Evolutionary conservation across 2,113 vertebrate genomes (phyloP).

Genomic region (Pituophis catenifer): DNA sequence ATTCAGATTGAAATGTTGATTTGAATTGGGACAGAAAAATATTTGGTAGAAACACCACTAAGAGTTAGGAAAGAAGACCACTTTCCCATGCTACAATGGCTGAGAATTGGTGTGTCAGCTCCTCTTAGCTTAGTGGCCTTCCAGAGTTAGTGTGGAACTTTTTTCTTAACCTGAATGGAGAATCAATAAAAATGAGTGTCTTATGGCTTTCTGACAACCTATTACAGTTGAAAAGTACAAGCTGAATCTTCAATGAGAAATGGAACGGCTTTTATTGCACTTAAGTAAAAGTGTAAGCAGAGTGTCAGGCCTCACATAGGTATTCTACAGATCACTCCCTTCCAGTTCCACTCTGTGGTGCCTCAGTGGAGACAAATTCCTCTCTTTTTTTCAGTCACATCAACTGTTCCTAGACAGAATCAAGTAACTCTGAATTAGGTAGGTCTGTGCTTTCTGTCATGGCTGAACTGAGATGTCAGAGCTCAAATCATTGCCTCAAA

Average conservation of each 20-base stretch:
- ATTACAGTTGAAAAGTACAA: constrained; percentile 24
- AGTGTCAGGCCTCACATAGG: constrained; percentile 17
- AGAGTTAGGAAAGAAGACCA: background rate
- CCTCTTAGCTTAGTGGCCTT: background rate
- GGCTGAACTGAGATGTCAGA: constrained; percentile 28
- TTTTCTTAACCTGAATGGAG: background rate
- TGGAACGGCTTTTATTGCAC: constrained; percentile 16
- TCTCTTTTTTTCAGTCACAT: constrained; percentile 22
- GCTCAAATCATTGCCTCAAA: constrained; percentile 22
- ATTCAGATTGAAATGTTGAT: background rate
- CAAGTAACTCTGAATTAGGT: constrained; percentile 46
- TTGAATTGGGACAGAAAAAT: background rate
- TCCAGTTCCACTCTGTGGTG: constrained; percentile 22
- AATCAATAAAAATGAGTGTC: background rate
- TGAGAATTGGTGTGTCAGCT: background rate
- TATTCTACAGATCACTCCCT: constrained; percentile 24
- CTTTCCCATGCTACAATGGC: background rate
- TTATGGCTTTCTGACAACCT: background rate
- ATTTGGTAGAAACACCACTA: background rate
- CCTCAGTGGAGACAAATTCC: constrained; percentile 42
- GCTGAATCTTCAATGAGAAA: constrained; percentile 7
- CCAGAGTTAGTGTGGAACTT: background rate
- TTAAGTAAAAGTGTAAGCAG: constrained; percentile 32
- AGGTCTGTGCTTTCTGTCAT: constrained; percentile 36
- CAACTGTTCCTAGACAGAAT: constrained; percentile 28